A percentile compares a stretch with the other conserved stretches of the same genome.
phyloP scores from a whole-genome alignment of 2,888 invertebrate species.

The Scaptomyza tumidula region DNA sequence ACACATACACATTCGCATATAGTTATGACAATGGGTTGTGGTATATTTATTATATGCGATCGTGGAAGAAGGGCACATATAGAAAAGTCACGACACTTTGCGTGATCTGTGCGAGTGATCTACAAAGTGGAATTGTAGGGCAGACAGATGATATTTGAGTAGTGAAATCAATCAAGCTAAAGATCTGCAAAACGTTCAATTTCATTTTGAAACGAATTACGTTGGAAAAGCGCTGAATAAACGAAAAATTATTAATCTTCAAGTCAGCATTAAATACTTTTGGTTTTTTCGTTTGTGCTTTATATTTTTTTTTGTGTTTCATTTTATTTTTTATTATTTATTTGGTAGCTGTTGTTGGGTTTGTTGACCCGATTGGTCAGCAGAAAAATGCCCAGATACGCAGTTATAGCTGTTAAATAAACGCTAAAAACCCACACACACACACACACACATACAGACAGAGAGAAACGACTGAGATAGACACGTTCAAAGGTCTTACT shows the following conservation, averaged over 20 bases:
- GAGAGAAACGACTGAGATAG: neutral
- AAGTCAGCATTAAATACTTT: conserved; percentile 39
- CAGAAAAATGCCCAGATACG: conserved; percentile 62
- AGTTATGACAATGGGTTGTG: conserved; percentile 15
- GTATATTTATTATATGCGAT: conserved; percentile 23
- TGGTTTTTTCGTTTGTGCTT: conserved; percentile 14
- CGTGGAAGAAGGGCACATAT: conserved; percentile 57
- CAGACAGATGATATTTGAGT: conserved; percentile 24
- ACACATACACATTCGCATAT: conserved; percentile 19
- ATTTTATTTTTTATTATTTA: neutral
- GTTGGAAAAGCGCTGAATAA: conserved; percentile 45
- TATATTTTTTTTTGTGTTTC: conserved; percentile 7
- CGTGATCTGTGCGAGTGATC: conserved; percentile 42
- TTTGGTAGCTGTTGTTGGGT: conserved; percentile 26
- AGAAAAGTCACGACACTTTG: conserved; percentile 46
- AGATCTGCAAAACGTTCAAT: conserved; percentile 34
- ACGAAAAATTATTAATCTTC: conserved; percentile 18
- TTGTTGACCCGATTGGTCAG: conserved; percentile 68
- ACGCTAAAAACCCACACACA: conserved; percentile 6
- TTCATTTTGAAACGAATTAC: conserved; percentile 39
- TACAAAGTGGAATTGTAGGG: conserved; percentile 48
- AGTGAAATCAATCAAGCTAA: conserved; percentile 28
- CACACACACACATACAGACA: conserved; percentile 13
- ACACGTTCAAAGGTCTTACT: conserved; percentile 69
- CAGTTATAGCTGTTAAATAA: conserved; percentile 47